Base-by-base conservation (phyloP, 37 sponge, comb jelly and placozoan genomes). In the Eunapius fragilis region DNA sequence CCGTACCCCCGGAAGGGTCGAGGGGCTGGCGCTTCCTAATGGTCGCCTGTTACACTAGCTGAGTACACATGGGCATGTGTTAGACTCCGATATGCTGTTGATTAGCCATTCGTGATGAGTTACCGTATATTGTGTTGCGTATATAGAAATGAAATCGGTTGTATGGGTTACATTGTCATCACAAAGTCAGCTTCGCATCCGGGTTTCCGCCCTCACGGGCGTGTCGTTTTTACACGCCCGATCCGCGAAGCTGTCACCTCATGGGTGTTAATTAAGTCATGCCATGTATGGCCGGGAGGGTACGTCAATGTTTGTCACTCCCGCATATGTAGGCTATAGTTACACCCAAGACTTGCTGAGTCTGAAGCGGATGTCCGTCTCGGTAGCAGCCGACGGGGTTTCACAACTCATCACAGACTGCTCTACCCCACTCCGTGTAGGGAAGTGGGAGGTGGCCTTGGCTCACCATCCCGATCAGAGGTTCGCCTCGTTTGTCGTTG, bases 301-400 rank as follows among this genome's bases (percentile, higher is more conserved):
- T 41, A 41, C 41, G 41, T 41, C 41, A 41, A 41, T 41, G 9
- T 45, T 4, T 45, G 22, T 58, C 58, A 58, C 58, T 58, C 58
- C 58, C 58, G 22, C 14, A 58, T 58, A 58, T 58, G 58, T 58
- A 58, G 58, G 58, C 58, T 69, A 68, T 71, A 17, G 25, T 37
- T 69, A 69, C 70, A 82, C 82, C 24, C n/a, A 85, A 26, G 74
- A 74, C 50, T 67, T 74, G 28, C 34, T 84, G 50, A 45, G 14
- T 14, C 74, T 74, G 74, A 84, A 37, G 49, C 27, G 70, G 25
- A 38, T 72, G 74, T 72, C 74, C 74, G 25, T 25, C 34, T 31
- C 32, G 28, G 71, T 25, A 0, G 23, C 50, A 74, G 30, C 74
- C 35, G 47, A 47, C 17, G 28, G 31, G 25, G 33, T 28, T 3